These are phyloP conservation scores for Dendrolimus kikuchii DNA, from an alignment of 1,140 invertebrate species.

Conservation along the genomic window DNA sequence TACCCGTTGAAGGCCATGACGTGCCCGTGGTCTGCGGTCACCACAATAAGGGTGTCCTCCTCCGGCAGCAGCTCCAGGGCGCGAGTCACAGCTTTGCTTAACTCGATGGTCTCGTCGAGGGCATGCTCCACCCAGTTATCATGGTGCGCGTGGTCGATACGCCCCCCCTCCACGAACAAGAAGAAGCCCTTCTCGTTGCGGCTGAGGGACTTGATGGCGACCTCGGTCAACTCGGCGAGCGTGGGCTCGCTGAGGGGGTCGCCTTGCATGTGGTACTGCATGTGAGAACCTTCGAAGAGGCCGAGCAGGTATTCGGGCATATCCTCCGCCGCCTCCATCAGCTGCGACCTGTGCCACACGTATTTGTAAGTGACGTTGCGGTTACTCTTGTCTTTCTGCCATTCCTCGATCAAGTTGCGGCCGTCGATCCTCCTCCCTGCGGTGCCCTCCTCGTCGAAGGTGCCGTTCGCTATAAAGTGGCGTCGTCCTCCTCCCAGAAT, in stretches of 20 bases:
- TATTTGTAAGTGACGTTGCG: conserved; percentile 78
- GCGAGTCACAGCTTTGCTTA: conserved; percentile 71
- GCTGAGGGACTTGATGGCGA: conserved; percentile 82
- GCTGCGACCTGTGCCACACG: conserved; percentile 76
- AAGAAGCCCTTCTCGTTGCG: conserved; percentile 89
- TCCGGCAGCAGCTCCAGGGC: conserved; percentile 67
- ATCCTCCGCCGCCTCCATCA: conserved; percentile 74
- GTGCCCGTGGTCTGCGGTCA: conserved; percentile 80
- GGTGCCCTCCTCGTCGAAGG: conserved; percentile 76
- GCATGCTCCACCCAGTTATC: conserved; percentile 78
- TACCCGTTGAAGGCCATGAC: conserved; percentile 77
- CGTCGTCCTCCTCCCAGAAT: conserved; percentile 82
- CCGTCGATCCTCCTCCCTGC: conserved; percentile 75
- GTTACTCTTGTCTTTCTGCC: conserved; percentile 31
- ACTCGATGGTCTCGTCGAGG: conserved; percentile 72
- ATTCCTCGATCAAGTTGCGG: conserved; percentile 57
- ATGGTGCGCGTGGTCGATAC: conserved; percentile 73
- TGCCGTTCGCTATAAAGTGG: conserved; percentile 75
- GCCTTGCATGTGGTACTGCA: conserved; percentile 49
- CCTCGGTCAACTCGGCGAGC: conserved; percentile 85
- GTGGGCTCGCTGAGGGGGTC: conserved; percentile 75
- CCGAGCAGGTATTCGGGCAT: conserved; percentile 81
- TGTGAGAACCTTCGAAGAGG: conserved; percentile 58
- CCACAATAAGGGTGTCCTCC: conserved; percentile 76
- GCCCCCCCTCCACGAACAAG: conserved; percentile 18